These are phyloP conservation scores for Aurelia sp. DNA, from an alignment of 30 jellyfish, hydroid and myxozoan species.

Conservation along the genomic window DNA sequence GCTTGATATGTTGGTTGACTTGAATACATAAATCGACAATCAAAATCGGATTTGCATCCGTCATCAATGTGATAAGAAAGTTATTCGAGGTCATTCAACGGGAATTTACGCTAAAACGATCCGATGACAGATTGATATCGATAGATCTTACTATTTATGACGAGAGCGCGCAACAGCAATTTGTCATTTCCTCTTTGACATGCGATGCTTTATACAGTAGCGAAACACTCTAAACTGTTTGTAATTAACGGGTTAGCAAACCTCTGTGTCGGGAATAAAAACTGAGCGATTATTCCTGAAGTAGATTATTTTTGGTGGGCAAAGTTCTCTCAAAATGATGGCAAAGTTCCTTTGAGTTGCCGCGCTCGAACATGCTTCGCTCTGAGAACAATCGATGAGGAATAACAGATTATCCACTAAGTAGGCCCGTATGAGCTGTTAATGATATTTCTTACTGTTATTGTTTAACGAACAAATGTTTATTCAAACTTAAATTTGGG, in stretches of 20 bases:
- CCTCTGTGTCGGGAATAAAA: constrained; percentile 33
- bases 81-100: constrained; percentile 9
- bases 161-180: neutral
- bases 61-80: constrained; percentile 1
- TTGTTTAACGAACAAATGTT: constrained; percentile 78
- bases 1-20: too few species aligned
- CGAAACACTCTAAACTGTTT: neutral
- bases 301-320: constrained; percentile 62
- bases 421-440: constrained; percentile 80
- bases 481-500: constrained; percentile 46
- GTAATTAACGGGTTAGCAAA: constrained; percentile 38
- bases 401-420: constrained; percentile 79
- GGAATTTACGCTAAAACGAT: constrained; percentile 9
- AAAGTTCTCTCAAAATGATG: constrained; percentile 61
- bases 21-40: neutral
- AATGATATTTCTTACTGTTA: constrained; percentile 85
- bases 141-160: constrained; percentile 4
- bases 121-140: constrained; percentile 8
- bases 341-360: constrained; percentile 66
- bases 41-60: constrained; percentile 5
- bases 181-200: neutral
- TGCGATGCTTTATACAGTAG: neutral
- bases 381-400: constrained; percentile 47
- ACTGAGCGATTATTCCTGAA: constrained; percentile 44
- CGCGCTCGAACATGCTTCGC: constrained; percentile 60